Base-by-base conservation (phyloP, 2,797 vertebrate species). In the Meriones psammophilus region DNA sequence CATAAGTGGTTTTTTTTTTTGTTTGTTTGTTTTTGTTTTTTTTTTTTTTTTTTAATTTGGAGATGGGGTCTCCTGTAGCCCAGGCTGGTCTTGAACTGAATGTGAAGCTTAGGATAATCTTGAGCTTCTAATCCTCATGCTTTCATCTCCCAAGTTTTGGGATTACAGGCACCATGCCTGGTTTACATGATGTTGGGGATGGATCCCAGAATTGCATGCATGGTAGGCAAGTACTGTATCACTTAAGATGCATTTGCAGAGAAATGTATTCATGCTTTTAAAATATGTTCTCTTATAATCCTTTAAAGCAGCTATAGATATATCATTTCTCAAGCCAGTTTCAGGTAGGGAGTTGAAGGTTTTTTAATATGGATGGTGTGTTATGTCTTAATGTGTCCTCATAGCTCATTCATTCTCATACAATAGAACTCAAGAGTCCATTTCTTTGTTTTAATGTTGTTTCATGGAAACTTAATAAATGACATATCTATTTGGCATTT, bases 271-370 rank as follows among this genome's bases (percentile, higher is more conserved):
- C 14, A 78, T 92, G 46, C 84, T 80, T 97, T 95, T 60, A 78
- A 96, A 93, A 79, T 42, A 30, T 12, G 9, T 73, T 77, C 46
- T 58, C 77, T 84, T 84, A 58, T 0, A 92, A 39, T 77, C 78
- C 58, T 96, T 84, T 85, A 89, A 94, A 93, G 69, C 24, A 92
- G 22, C 84, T 62, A 0, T 74, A 88, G 71, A 89, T 66, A 28
- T 58, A 60, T 30, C n/a, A 66, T 79, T 76, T 96, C 89, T 60
- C 5, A 71, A 74, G 39, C 69, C 56, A 71, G 1, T 66, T 81
- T 92, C 56, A 92, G 94, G 73, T 56, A 85, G 90, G 93, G 42
- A 96, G 76, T 26, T 94, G 73, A 91, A n/a, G 18, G 93, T 87
- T 8, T 86, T 62, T 91, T 39, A 50, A 73, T 39, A 24, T 5